These are phyloP conservation scores for Meloidogyne hapla DNA, from an alignment of 1,140 invertebrate genomes.

Conservation along the genomic window DNA sequence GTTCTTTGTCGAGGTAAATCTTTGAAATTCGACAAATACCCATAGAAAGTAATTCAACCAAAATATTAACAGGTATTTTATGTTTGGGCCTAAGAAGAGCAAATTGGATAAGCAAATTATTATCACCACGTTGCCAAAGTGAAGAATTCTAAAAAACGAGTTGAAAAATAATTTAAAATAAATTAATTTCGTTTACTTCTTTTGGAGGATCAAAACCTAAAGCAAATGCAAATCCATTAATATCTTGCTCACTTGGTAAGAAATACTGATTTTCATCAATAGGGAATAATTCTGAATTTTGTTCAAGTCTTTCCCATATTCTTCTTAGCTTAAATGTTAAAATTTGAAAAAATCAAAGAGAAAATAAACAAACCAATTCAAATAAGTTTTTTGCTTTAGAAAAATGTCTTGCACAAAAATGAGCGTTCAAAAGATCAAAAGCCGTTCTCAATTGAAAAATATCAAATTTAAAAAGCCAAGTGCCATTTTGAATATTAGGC, in stretches of 20 bases:
- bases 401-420: conserved; percentile 39
- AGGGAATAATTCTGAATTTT: background rate
- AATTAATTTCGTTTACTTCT: conserved; percentile 3
- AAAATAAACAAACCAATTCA: background rate
- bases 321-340: background rate
- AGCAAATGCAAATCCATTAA: background rate
- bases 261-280: conserved; percentile 16
- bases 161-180: background rate
- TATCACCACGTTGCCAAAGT: background rate
- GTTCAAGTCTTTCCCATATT: background rate
- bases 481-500: conserved; percentile 14
- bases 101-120: conserved; percentile 13
- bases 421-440: conserved; percentile 28
- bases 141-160: background rate
- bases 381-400: conserved; percentile 31
- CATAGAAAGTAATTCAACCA: conserved; percentile 16
- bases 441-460: conserved; percentile 25
- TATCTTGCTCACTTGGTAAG: background rate
- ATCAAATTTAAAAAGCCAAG: background rate
- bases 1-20: background rate
- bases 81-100: background rate
- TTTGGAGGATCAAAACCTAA: background rate
- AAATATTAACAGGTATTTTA: background rate
- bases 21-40: conserved; percentile 18
- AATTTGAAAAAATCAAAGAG: background rate